Evolutionary conservation across 2,888 invertebrate genomes (phyloP).

Genomic region (Cosmorhoe ocellata): DNA sequence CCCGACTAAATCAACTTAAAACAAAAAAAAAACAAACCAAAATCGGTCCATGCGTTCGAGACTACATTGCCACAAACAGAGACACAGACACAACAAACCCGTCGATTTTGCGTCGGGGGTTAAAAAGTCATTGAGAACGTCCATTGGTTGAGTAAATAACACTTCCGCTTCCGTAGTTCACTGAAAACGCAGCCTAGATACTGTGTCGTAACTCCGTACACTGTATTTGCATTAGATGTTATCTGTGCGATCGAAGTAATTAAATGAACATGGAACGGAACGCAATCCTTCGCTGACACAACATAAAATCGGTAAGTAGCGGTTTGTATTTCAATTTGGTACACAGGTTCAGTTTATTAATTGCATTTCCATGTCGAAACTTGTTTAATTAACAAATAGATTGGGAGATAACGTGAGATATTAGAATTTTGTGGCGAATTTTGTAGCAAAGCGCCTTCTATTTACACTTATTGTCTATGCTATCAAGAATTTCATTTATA

Average conservation of each 20-base stretch:
- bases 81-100: no score
- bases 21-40: no score
- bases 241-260: constrained; percentile 14
- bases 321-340: constrained; percentile 10
- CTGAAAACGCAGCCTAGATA: neutral
- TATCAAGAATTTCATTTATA: no score
- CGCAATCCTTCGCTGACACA: constrained; percentile 4
- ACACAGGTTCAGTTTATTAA: neutral
- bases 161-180: neutral
- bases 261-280: constrained; percentile 16
- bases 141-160: neutral
- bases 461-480: no score
- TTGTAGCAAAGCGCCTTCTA: no score
- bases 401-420: neutral
- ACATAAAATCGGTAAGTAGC: constrained; percentile 10
- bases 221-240: constrained; percentile 14
- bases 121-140: no score
- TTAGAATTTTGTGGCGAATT: neutral
- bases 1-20: no score
- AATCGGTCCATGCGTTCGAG: no score
- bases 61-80: no score
- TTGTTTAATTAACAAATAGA: constrained; percentile 1
- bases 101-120: no score
- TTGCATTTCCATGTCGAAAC: constrained; percentile 14
- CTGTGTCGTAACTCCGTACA: constrained; percentile 8